phyloP scores from a whole-genome alignment of 2,113 vertebrate species.

The Gracilinanus agilis region DNA sequence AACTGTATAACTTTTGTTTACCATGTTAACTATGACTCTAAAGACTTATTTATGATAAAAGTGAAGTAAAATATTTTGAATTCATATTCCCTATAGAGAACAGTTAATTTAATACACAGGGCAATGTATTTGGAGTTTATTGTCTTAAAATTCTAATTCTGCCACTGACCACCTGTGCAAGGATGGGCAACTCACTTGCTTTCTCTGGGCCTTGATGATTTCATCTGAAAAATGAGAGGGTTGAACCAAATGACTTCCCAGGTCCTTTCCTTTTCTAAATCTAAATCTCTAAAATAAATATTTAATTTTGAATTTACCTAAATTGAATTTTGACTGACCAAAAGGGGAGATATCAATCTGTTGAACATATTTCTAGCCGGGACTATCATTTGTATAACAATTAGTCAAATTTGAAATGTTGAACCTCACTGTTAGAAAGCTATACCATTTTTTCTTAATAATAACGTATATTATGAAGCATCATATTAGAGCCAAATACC shows the following conservation, averaged over 20 bases:
- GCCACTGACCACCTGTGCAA: not conserved
- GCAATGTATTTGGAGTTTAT: not conserved
- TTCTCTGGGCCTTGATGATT: not conserved
- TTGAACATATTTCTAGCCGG: not conserved
- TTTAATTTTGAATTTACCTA: not conserved
- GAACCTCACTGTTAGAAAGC: not conserved
- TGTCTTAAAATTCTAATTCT: not conserved
- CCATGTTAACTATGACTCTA: not conserved
- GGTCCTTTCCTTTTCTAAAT: not conserved
- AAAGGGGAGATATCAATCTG: not conserved
- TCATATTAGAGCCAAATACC: not conserved
- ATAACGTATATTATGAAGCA: not conserved
- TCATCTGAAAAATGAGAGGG: not conserved
- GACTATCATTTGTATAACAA: not conserved
- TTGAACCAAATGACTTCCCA: not conserved
- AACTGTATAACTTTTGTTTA: not conserved
- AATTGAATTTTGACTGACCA: not conserved
- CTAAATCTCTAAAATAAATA: not conserved
- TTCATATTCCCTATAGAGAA: not conserved
- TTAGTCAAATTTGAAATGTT: not conserved
- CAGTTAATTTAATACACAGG: not conserved
- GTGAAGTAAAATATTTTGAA: not conserved
- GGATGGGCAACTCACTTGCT: not conserved
- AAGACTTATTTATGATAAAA: not conserved
- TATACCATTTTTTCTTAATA: rapidly evolving